These are phyloP conservation scores for Laodelphax striatellus DNA, from an alignment of 1,140 invertebrate genomes.

Conservation along the genomic window DNA sequence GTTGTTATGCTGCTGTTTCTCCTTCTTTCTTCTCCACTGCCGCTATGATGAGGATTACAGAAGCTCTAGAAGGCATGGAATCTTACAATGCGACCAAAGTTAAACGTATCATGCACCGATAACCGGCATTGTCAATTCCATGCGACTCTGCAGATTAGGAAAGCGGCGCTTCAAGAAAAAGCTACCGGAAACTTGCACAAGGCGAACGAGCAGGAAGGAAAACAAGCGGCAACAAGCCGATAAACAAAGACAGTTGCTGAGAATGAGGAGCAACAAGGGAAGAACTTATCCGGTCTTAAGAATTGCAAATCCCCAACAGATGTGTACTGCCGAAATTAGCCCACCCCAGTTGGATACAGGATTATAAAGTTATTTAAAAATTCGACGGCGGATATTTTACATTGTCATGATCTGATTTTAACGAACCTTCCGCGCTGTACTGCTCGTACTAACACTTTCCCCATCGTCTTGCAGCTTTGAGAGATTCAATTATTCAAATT, in stretches of 20 bases:
- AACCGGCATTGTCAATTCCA: background rate
- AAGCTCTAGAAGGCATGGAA: too few relatives aligned
- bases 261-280: background rate
- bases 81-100: background rate
- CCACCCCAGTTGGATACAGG: background rate
- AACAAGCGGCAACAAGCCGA: background rate
- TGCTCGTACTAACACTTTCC: background rate
- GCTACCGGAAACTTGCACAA: background rate
- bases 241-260: background rate
- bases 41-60: too few relatives aligned
- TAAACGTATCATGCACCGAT: background rate
- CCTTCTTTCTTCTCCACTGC: too few relatives aligned
- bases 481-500: conserved; percentile 2
- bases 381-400: background rate
- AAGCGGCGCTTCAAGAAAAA: too few relatives aligned
- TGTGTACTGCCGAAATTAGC: background rate
- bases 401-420: background rate
- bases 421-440: background rate
- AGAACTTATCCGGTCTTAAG: background rate
- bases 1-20: too few relatives aligned
- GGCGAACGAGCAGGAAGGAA: background rate
- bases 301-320: conserved; percentile 1
- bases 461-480: background rate
- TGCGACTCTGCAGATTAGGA: background rate
- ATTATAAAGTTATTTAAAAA: conserved; percentile 4